Conservation (phyloP, 2,113 vertebrate genomes). For the Acanthochromis polyacanthus region DNA sequence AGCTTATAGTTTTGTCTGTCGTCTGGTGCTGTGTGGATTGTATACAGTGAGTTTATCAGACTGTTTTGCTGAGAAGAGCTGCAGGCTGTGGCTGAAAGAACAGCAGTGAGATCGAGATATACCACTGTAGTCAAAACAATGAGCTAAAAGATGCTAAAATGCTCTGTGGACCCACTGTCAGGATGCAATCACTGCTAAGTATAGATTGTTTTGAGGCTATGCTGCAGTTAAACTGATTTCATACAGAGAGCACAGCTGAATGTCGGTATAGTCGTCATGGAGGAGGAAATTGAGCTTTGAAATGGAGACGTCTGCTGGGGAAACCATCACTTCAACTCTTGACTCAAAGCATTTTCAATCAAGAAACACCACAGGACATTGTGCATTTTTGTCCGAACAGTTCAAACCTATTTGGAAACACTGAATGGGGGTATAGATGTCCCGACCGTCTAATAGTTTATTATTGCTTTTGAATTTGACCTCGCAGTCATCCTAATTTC, state of each 20-base stretch:
- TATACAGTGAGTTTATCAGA: too few species aligned
- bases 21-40: too few species aligned
- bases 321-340: background rate
- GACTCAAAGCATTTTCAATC: constrained; percentile 6
- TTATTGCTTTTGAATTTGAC: constrained; percentile 37
- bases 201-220: background rate
- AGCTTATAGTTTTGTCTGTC: background rate
- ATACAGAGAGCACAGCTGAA: background rate
- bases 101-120: too few species aligned
- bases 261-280: background rate
- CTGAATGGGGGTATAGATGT: background rate
- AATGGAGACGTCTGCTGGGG: background rate
- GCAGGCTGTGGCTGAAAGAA: too few species aligned
- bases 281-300: background rate
- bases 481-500: constrained; percentile 8
- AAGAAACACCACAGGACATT: constrained; percentile 2
- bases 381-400: constrained; percentile 8
- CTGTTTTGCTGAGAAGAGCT: too few species aligned
- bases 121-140: too few species aligned
- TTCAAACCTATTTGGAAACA: background rate
- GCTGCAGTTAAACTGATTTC: background rate
- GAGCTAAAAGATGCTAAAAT: too few species aligned
- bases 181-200: background rate
- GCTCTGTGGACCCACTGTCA: too few species aligned
- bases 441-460: background rate